Conservation (phyloP, 2,797 vertebrate species). For the Lepilemur ruficaudatus region DNA sequence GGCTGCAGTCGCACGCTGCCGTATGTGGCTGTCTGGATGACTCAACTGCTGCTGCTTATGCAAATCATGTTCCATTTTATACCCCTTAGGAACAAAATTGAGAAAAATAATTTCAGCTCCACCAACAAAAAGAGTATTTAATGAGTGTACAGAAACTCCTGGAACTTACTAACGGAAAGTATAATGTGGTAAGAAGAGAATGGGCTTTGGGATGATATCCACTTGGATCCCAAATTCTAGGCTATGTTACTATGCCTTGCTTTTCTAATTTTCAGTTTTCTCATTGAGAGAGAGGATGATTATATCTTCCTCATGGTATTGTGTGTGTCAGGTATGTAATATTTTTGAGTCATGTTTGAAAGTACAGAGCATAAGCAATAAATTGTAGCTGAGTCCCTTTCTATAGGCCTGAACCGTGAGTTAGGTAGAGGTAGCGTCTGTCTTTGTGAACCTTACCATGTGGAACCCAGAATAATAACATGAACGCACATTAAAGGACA, state of each 20-base stretch:
- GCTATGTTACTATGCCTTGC: neutral
- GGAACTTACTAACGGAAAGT: neutral
- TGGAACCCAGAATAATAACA: neutral
- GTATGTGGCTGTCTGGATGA: neutral
- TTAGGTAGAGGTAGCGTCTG: neutral
- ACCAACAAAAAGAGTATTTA: neutral
- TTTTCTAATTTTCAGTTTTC: neutral
- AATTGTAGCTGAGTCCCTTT: neutral
- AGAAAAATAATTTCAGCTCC: neutral
- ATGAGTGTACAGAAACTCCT: neutral
- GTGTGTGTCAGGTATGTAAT: neutral
- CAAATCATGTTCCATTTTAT: conserved; percentile 30
- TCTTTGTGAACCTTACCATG: neutral
- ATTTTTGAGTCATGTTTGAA: neutral
- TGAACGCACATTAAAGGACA: neutral
- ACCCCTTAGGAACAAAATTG: neutral
- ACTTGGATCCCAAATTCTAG: neutral
- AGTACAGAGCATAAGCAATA: neutral
- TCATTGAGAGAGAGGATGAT: neutral
- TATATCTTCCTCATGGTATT: neutral
- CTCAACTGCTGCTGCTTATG: neutral
- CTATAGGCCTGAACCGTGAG: neutral
- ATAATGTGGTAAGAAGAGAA: neutral
- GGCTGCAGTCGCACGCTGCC: neutral
- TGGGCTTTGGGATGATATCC: neutral